These are phyloP conservation scores for Pseudomyrmex dendroicus DNA, from an alignment of 1,140 invertebrate genomes.

Conservation along the genomic window DNA sequence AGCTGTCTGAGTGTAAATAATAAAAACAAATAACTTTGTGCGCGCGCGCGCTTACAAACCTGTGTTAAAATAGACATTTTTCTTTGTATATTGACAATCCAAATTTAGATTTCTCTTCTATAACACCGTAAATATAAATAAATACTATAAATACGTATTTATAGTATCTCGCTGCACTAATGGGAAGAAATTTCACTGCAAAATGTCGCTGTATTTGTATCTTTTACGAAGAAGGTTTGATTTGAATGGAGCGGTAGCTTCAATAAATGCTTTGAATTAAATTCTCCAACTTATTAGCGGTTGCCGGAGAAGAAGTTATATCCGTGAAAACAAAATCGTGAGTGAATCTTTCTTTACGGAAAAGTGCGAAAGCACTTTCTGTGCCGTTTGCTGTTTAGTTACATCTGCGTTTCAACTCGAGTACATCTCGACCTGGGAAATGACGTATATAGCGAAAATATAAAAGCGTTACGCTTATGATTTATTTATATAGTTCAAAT, in stretches of 20 bases:
- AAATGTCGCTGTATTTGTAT: background rate
- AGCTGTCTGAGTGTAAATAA: background rate
- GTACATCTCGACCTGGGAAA: background rate
- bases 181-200: too few relatives aligned
- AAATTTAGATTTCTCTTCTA: too few relatives aligned
- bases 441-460: background rate
- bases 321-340: constrained; percentile 10
- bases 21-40: too few relatives aligned
- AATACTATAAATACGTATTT: too few relatives aligned
- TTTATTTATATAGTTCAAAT: constrained; percentile 24
- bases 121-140: too few relatives aligned
- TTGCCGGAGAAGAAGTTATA: constrained; percentile 4
- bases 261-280: constrained; percentile 37
- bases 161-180: too few relatives aligned
- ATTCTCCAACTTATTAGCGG: constrained; percentile 29
- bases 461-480: background rate
- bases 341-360: constrained; percentile 4
- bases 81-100: background rate
- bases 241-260: constrained; percentile 11
- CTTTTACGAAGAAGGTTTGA: background rate
- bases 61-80: too few relatives aligned
- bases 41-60: too few relatives aligned
- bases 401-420: background rate
- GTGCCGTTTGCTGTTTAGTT: constrained; percentile 6
- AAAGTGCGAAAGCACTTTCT: constrained; percentile 30